Evolutionary conservation across 2,888 invertebrate species (phyloP).

Genomic region (Cabera pusaria): DNA sequence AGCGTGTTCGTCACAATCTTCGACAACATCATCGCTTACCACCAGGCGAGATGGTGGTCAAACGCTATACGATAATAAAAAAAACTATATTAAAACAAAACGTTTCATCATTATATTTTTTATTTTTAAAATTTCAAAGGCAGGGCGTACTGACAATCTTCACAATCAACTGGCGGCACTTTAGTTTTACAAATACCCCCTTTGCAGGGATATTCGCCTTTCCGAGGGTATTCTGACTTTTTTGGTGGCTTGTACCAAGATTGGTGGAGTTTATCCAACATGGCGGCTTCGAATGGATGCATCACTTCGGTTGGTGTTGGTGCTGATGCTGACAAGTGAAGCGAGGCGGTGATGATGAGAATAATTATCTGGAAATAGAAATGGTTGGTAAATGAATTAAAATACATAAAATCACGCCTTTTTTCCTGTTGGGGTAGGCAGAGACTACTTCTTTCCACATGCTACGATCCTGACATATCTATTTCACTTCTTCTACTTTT

Average conservation of each 20-base stretch:
- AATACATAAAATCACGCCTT: too few relatives aligned
- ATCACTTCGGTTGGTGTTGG: conserved; percentile 28
- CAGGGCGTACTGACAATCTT: conserved; percentile 45
- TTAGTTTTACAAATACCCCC: conserved; percentile 42
- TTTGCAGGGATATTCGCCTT: conserved; percentile 53
- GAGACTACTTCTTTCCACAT: too few relatives aligned
- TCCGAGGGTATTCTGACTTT: conserved; percentile 43
- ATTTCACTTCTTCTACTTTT: too few relatives aligned
- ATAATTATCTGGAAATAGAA: conserved; percentile 37
- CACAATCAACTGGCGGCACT: conserved; percentile 33
- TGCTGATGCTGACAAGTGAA: conserved; percentile 32
- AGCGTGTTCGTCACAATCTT: too few relatives aligned
- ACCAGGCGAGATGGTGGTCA: too few relatives aligned
- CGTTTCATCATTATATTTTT: too few relatives aligned
- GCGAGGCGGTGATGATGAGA: conserved; percentile 19
- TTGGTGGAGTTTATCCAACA: conserved; percentile 51
- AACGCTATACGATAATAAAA: too few relatives aligned
- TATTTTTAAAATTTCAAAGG: conserved; percentile 37
- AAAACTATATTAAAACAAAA: too few relatives aligned
- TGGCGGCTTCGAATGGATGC: conserved; percentile 40
- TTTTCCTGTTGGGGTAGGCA: too few relatives aligned
- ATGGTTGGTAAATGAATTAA: too few relatives aligned
- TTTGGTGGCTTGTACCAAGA: conserved; percentile 46
- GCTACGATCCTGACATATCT: too few relatives aligned
- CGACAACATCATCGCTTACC: too few relatives aligned